These are phyloP conservation scores for Nesogale talazaci DNA, from an alignment of 2,113 vertebrate species.

Conservation along the genomic window DNA sequence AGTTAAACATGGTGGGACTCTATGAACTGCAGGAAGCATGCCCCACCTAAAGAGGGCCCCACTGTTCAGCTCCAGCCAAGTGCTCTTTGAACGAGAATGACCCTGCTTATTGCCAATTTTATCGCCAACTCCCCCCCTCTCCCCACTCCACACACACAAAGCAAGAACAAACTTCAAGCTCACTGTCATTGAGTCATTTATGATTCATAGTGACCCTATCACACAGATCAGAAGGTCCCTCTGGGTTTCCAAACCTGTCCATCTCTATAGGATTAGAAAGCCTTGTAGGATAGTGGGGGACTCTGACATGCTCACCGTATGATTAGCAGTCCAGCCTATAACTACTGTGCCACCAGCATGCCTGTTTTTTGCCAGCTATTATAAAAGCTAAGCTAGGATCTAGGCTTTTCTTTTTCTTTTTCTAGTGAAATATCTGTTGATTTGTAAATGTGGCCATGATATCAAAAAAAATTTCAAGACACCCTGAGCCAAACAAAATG, in stretches of 20 bases:
- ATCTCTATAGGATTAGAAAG: no score
- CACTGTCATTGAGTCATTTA: no score
- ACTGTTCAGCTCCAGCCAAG: background rate
- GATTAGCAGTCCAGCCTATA: no score
- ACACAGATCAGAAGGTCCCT: no score
- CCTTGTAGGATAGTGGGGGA: no score
- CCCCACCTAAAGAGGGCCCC: background rate
- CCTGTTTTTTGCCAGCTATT: background rate
- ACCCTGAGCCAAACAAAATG: slow-evolving; percentile 38
- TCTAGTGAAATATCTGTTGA: background rate
- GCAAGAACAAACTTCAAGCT: no score
- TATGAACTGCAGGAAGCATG: background rate
- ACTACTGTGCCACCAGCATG: no score
- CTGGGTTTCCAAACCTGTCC: no score
- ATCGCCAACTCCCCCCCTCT: no score
- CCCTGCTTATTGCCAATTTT: accelerated
- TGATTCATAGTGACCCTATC: no score
- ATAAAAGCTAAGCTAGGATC: slow-evolving; percentile 35
- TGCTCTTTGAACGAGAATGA: background rate
- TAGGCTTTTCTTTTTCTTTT: background rate
- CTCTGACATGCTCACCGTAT: no score
- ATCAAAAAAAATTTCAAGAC: slow-evolving; percentile 26
- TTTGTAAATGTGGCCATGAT: slow-evolving; percentile 28
- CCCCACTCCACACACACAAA: no score
- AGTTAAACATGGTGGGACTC: background rate